Evolutionary conservation across 2,113 vertebrate species (phyloP).

Genomic region (Sorex fumeus): DNA sequence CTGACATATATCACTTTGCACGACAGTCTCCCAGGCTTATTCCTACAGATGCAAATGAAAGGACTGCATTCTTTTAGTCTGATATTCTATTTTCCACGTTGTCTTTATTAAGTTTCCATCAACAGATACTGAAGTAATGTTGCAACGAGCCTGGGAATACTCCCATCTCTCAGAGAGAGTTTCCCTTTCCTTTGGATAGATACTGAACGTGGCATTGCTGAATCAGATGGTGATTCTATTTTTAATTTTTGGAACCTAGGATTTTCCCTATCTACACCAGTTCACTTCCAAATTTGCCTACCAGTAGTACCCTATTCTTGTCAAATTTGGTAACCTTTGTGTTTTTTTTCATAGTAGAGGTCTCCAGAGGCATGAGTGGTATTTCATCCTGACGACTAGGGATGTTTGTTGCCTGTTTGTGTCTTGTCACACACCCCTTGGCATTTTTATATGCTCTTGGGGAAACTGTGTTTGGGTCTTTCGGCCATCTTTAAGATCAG

Average conservation of each 20-base stretch:
- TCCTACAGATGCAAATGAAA: not conserved
- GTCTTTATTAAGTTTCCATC: not conserved
- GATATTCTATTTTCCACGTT: not conserved
- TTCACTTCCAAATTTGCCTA: not conserved
- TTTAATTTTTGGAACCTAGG: not conserved
- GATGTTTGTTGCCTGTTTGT: not conserved
- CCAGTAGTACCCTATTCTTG: not conserved
- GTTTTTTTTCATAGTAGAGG: too few relatives aligned
- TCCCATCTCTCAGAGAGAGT: not conserved
- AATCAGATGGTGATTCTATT: not conserved
- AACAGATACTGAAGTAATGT: not conserved
- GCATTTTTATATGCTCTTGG: too few relatives aligned
- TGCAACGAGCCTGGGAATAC: not conserved
- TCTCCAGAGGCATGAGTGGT: not conserved
- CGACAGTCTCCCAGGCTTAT: not conserved
- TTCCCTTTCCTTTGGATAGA: not conserved
- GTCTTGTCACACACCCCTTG: too few relatives aligned
- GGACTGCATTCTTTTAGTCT: not conserved
- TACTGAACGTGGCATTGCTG: not conserved
- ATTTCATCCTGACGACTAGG: not conserved
- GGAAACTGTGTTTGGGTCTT: not conserved
- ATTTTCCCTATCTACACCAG: not conserved
- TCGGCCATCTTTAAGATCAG: not conserved
- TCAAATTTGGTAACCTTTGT: not conserved
- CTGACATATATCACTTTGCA: not conserved